phyloP scores from a whole-genome alignment of 1,140 invertebrate genomes.

The Habropoda laboriosa region DNA sequence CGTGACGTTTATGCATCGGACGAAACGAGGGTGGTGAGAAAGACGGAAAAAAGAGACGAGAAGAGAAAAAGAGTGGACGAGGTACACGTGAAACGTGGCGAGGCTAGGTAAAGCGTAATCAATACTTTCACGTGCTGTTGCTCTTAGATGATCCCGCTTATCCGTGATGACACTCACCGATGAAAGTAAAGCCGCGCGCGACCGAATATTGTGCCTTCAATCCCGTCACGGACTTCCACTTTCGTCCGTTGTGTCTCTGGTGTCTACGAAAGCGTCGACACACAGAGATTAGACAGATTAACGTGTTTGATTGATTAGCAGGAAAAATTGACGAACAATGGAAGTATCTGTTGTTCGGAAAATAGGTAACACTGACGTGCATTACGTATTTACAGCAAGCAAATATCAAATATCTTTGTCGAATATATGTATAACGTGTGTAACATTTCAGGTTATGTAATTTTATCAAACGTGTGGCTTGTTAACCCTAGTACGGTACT shows the following conservation, averaged over 20 bases:
- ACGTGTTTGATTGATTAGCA: background rate
- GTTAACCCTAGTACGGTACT: too few relatives aligned
- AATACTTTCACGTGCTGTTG: conserved; percentile 33
- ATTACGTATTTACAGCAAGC: too few relatives aligned
- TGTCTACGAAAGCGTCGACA: background rate
- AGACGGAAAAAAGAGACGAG: background rate
- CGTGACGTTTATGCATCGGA: background rate
- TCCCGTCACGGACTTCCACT: background rate
- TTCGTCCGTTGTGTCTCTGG: background rate
- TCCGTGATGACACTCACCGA: conserved; percentile 21
- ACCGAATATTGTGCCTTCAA: background rate
- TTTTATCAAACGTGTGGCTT: too few relatives aligned
- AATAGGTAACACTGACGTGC: too few relatives aligned
- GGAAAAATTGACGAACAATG: background rate
- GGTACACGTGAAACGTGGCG: conserved; percentile 20
- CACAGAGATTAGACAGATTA: too few relatives aligned
- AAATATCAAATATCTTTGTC: too few relatives aligned
- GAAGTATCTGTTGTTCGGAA: too few relatives aligned
- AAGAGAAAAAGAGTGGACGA: background rate
- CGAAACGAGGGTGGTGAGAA: background rate
- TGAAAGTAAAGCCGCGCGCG: background rate
- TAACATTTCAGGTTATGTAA: too few relatives aligned
- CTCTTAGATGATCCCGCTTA: conserved; percentile 31
- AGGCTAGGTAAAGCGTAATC: conserved; percentile 40
- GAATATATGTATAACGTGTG: too few relatives aligned